These are phyloP conservation scores for Limnephilus auricula DNA, from an alignment of 2,888 invertebrate genomes.

Conservation along the genomic window DNA sequence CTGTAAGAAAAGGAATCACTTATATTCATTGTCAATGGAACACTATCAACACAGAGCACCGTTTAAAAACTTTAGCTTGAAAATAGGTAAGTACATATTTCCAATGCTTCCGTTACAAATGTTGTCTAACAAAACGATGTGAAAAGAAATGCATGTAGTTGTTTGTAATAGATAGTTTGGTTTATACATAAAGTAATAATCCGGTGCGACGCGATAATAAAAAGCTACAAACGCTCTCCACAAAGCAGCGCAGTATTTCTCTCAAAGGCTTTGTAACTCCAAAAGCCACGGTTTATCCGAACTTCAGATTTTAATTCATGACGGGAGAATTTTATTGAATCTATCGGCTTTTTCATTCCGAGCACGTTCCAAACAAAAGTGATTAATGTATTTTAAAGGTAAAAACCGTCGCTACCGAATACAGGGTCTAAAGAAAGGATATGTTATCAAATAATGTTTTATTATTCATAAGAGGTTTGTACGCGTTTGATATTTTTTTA, in stretches of 20 bases:
- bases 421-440: neutral
- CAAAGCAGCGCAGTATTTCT: neutral
- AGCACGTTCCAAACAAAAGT: conserved; percentile 60
- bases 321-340: conserved; percentile 4
- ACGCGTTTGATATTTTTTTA: too few species aligned
- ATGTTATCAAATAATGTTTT: neutral
- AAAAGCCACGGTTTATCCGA: neutral
- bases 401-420: conserved; percentile 33
- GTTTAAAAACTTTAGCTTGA: too few species aligned
- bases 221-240: neutral
- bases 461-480: neutral
- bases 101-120: neutral
- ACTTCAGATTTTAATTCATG: conserved; percentile 24
- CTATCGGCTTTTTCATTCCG: conserved; percentile 34
- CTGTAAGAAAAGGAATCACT: too few species aligned
- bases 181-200: neutral
- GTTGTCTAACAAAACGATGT: too few species aligned
- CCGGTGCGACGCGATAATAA: conserved; percentile 4
- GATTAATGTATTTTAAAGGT: conserved; percentile 57
- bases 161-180: neutral
- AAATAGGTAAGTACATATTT: neutral
- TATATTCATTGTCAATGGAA: neutral
- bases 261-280: neutral
- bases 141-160: neutral
- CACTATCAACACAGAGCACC: neutral